Evolutionary conservation across 2,888 invertebrate species (phyloP), one percentile per base, ranked within the genome.

Genomic region (Drosophila macrospina): DNA sequence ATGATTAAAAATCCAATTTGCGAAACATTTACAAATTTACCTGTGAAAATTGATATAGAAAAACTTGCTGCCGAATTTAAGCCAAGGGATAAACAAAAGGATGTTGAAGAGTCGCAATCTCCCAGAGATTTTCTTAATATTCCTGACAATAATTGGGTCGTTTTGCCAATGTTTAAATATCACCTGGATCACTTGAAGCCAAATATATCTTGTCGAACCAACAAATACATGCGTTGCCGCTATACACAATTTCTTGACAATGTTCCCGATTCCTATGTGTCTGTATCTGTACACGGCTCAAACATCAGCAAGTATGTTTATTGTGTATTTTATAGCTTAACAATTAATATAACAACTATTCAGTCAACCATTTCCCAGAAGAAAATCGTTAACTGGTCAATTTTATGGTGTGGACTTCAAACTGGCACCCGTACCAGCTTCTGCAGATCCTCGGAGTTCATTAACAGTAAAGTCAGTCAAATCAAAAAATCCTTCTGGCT

Each of bases 381-480:
- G 84, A 15, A 87, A 80, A 57, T 77, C 76, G 11, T 55, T 90
- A 4, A 90, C 87, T 62, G 90, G 90, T 0, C 60, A 87, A 26
- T 90, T 89, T 34, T 90, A 89, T 69, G 85, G 89, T 0, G 69
- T 80, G 1, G 85, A 88, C 44, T 80, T 81, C 52, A 89, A 89
- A 51, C 61, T 89, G 13, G 89, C 86, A 1, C 91, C 91, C 0
- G 73, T 88, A 16, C 90, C 90, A 0, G 63, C 70, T 7, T 34
- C 50, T 13, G 68, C 54, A 1, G 86, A 81, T 70, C 77, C 80
- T 0, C 69, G 80, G 2, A 68, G 45, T 32, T 13, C 32, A 5
- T 13, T 54, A 10, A n/a, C 36, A 16, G 10, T 45, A 5, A 60
- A 15, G 6, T 5, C 28, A 2, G 6, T 1, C 5, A 69, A 61